Evolutionary conservation across 2,113 vertebrate genomes (phyloP).

Genomic region (human (Homo sapiens)): DNA sequence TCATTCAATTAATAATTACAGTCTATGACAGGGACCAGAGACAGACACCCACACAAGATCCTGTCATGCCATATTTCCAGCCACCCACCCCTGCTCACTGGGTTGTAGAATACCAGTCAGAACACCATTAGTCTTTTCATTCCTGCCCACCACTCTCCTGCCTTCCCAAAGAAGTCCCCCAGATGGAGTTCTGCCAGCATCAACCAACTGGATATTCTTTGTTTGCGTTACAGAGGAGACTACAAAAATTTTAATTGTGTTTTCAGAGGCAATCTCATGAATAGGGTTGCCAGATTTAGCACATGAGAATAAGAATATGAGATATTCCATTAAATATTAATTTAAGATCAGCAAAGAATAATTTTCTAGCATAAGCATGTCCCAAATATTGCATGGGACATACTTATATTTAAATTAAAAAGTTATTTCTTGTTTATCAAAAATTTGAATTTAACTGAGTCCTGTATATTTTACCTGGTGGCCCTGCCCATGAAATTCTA

Average conservation of each 20-base stretch:
- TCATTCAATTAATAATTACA: not conserved
- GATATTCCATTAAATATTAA: not conserved
- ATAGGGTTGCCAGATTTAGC: not conserved
- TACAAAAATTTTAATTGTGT: not conserved
- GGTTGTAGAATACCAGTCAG: rapidly evolving
- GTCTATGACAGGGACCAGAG: not conserved
- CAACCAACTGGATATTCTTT: not conserved
- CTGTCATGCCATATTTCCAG: rapidly evolving
- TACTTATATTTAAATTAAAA: not conserved
- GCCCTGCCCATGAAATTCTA: not conserved
- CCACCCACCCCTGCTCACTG: not conserved
- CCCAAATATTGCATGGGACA: not conserved
- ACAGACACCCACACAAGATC: not conserved
- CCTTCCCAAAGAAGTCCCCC: not conserved
- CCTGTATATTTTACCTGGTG: not conserved
- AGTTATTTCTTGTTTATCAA: not conserved
- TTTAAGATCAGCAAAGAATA: not conserved
- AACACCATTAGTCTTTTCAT: rapidly evolving
- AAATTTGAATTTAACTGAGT: not conserved
- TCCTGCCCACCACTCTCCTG: not conserved
- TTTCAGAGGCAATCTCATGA: not conserved
- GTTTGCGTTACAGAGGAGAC: not conserved
- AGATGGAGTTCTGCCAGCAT: not conserved
- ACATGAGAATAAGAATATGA: not conserved
- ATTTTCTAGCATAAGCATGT: not conserved